These are phyloP conservation scores for Aporophyla nigra DNA, from an alignment of 2,888 invertebrate genomes.

Conservation along the genomic window DNA sequence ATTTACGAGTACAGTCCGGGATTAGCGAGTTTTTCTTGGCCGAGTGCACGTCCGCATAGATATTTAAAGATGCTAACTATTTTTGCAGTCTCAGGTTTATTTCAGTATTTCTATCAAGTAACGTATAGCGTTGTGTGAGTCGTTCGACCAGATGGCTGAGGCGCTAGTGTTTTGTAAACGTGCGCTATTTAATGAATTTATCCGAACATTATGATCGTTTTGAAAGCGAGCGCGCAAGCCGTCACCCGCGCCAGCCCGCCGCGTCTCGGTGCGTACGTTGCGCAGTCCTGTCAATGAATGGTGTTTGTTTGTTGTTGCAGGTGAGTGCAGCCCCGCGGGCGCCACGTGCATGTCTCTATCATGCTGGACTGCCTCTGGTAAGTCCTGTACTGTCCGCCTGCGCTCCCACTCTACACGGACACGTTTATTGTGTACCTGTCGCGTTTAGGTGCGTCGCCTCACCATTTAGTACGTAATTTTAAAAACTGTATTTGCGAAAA, in stretches of 20 bases:
- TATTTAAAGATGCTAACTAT: constrained; percentile 23
- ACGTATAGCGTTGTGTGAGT: background rate
- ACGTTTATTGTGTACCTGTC: background rate
- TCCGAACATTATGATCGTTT: background rate
- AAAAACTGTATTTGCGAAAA: background rate
- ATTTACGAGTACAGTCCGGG: constrained; percentile 7
- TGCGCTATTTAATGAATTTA: background rate
- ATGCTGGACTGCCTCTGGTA: constrained; percentile 89
- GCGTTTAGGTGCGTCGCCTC: background rate
- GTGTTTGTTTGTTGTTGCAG: constrained; percentile 80
- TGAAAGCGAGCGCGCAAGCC: background rate
- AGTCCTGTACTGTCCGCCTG: constrained; percentile 68
- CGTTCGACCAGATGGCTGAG: constrained; percentile 5
- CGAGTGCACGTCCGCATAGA: constrained; percentile 22
- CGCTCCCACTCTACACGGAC: background rate
- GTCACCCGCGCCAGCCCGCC: background rate
- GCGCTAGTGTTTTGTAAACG: background rate
- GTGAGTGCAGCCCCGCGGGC: constrained; percentile 82
- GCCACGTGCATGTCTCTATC: constrained; percentile 77
- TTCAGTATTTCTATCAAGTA: constrained; percentile 29
- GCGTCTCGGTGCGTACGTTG: background rate
- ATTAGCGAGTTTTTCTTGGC: constrained; percentile 18
- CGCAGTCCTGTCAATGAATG: constrained; percentile 19
- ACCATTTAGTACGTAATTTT: background rate
- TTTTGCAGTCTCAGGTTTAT: constrained; percentile 10